A percentile compares a stretch with the other conserved stretches of the same genome.
Evolutionary conservation across 2,888 invertebrate genomes (phyloP).

Genomic region (Synanthedon vespiformis): DNA sequence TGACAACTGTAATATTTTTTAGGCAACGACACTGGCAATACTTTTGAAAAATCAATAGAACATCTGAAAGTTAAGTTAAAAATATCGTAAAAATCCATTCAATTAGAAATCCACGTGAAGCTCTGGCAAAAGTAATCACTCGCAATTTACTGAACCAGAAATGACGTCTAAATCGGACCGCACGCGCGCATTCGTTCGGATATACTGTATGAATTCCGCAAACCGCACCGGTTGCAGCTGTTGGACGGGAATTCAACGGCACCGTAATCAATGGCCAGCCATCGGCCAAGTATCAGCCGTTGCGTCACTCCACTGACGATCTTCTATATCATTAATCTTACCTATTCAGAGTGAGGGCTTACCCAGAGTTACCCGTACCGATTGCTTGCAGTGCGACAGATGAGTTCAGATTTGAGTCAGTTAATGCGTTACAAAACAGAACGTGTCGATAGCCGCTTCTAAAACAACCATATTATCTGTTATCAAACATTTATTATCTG

Average conservation of each 20-base stretch:
- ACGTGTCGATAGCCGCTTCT: too few relatives aligned
- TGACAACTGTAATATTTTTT: too few relatives aligned
- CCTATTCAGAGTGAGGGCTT: constrained; percentile 43
- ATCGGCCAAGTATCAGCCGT: constrained; percentile 22
- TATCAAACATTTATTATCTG: too few relatives aligned
- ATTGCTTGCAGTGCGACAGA: constrained; percentile 15
- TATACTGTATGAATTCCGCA: constrained; percentile 4
- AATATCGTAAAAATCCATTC: constrained; percentile 3
- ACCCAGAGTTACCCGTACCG: constrained; percentile 15
- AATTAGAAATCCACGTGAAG: constrained; percentile 21
- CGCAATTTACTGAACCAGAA: constrained; percentile 21
- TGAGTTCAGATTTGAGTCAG: too few relatives aligned
- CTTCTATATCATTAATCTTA: constrained; percentile 45
- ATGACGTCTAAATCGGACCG: constrained; percentile 13
- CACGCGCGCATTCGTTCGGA: not conserved
- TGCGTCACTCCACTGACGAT: constrained; percentile 27
- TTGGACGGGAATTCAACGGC: constrained; percentile 5
- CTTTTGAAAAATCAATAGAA: not conserved
- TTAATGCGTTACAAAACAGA: too few relatives aligned
- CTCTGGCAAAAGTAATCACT: constrained; percentile 21
- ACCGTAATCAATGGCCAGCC: constrained; percentile 27
- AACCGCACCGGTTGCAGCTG: constrained; percentile 5
- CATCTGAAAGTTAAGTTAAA: constrained; percentile 3
- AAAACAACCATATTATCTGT: too few relatives aligned
- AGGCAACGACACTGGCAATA: too few relatives aligned